Evolutionary conservation across 2,888 invertebrate genomes (phyloP), one percentile per base, ranked within the genome.

Genomic region (Orgyia antiqua): DNA sequence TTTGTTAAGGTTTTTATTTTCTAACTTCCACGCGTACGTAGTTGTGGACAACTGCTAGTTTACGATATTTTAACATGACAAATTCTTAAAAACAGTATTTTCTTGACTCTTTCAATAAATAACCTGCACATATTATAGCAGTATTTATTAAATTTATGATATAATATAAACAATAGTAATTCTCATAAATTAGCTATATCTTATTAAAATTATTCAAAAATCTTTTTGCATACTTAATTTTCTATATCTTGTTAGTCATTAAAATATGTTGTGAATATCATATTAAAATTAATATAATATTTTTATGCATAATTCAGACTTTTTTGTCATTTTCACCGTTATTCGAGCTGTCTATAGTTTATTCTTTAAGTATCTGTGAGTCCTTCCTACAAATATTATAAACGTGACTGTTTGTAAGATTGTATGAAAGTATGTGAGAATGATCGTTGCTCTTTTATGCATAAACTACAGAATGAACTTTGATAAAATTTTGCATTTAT

Each of bases 271-370:
- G 13, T 34, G 29, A 30, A 29, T 29, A 18, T 5, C 10, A 29
- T 12, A 26, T 30, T 27, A 18, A 13, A 29, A 43, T 39, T 33
- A 46, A 45, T 42, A 49, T 46, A 47, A 52, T 38, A 18, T 40
- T 42, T 36, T 50, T 42, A 38, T 34, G 24, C n/a, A 8, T 3
- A 8, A 18, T 18, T 18, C 8, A 18, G 8, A 18, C 8, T 8
- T 18, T 18, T 18, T 18, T 18, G 18, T 18, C 18, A 8, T 4
- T 4, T 18, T 18, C 18, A 18, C 18, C 6, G 2, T 18, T 18
- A 18, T 2, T 18, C 8, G 8, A 2, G n/a, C n/a, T n/a, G n/a
- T n/a, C n/a, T n/a, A n/a, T n/a, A n/a, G n/a, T n/a, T n/a, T n/a
- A n/a, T n/a, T n/a, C n/a, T n/a, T n/a, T n/a, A n/a, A n/a, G n/a